These are phyloP conservation scores for Gymnarchus niloticus DNA, from an alignment of 2,113 vertebrate genomes.

Conservation along the genomic window DNA sequence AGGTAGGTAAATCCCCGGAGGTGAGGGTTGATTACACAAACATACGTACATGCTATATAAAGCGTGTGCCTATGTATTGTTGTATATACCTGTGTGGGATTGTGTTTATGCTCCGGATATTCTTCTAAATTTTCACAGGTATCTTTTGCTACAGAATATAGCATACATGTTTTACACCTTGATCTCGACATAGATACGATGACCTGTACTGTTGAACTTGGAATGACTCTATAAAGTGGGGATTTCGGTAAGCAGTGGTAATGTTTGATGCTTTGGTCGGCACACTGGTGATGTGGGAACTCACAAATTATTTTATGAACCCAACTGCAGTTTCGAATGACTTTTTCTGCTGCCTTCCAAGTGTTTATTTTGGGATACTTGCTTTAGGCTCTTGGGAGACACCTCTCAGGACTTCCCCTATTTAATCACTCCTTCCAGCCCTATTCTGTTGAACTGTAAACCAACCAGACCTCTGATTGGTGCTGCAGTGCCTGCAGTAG, in stretches of 20 bases:
- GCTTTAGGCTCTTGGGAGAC: background rate
- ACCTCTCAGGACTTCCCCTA: background rate
- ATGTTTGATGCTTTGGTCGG: background rate
- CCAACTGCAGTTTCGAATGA: background rate
- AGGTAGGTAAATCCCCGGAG: background rate
- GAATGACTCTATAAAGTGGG: background rate
- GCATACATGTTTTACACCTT: background rate
- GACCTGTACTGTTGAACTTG: background rate
- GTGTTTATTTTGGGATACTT: background rate
- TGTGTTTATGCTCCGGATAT: too few relatives aligned
- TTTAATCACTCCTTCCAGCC: constrained; percentile 10
- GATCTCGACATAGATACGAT: background rate
- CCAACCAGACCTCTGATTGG: background rate
- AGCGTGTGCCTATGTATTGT: too few relatives aligned
- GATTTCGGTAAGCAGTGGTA: background rate
- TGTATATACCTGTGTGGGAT: too few relatives aligned
- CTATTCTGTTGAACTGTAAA: background rate
- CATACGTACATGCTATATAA: background rate
- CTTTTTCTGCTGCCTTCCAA: background rate
- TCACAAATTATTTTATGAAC: background rate
- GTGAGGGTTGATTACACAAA: background rate
- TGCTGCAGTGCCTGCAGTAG: background rate
- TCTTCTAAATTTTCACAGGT: background rate
- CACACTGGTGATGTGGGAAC: background rate
- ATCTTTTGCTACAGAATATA: background rate